Conservation (phyloP, 2,888 invertebrate genomes). For the Parnassius orleans region DNA sequence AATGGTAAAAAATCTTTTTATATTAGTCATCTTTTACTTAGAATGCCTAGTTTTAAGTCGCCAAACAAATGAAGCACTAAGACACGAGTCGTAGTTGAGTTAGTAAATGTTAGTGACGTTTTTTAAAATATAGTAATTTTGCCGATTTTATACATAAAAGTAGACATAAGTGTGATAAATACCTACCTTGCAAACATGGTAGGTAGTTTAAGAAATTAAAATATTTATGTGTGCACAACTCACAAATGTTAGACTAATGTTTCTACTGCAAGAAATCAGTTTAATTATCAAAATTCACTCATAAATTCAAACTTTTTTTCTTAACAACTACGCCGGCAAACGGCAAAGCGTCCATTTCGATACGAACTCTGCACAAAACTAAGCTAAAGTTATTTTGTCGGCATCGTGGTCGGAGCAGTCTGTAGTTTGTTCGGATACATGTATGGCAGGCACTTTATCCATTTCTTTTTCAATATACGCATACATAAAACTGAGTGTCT, state of each 20-base stretch:
- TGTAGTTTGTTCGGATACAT: constrained; percentile 32
- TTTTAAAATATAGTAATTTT: no score
- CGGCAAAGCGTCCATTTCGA: constrained; percentile 52
- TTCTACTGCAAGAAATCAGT: neutral
- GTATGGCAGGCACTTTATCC: constrained; percentile 34
- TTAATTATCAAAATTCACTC: constrained; percentile 15
- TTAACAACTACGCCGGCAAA: constrained; percentile 22
- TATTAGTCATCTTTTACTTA: neutral
- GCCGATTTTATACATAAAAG: no score
- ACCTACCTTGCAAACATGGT: constrained; percentile 16
- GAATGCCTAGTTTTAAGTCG: no score
- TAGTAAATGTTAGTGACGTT: no score
- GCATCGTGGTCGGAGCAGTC: constrained; percentile 43
- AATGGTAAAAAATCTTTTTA: neutral
- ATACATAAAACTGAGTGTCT: neutral
- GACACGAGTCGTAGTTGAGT: no score
- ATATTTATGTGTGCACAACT: neutral
- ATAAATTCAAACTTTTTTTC: constrained; percentile 25
- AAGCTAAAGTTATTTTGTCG: constrained; percentile 70
- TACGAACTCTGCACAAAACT: constrained; percentile 61
- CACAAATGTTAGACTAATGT: neutral
- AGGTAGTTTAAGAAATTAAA: neutral
- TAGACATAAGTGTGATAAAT: no score
- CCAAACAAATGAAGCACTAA: no score
- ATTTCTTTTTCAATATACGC: constrained; percentile 41